A percentile compares a stretch with the other conserved stretches of the same genome.
phyloP scores from a whole-genome alignment of 2,113 vertebrate genomes.

The Asarcornis scutulata region DNA sequence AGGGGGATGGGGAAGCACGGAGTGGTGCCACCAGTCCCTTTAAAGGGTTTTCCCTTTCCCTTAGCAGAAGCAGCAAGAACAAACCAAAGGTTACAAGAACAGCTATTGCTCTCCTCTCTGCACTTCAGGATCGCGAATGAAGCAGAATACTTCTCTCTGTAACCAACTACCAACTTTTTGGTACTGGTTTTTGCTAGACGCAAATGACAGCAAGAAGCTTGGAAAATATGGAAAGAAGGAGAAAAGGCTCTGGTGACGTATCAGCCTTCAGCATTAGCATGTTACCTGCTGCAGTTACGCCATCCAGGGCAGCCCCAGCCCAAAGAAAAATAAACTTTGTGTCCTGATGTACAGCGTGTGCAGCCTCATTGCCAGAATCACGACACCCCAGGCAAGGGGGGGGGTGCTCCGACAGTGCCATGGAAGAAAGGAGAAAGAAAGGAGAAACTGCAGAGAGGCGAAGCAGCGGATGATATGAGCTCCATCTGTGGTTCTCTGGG shows the following conservation, averaged over 20 bases:
- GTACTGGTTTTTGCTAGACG: background rate
- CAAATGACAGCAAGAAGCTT: background rate
- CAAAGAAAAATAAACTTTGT: background rate
- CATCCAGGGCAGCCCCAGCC: background rate
- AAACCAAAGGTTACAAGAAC: background rate
- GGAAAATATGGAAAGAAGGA: background rate
- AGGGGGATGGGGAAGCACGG: background rate
- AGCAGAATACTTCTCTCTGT: background rate
- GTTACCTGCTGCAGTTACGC: background rate
- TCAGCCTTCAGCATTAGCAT: background rate
- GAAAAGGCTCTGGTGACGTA: background rate
- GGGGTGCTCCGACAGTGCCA: background rate
- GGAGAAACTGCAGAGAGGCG: background rate
- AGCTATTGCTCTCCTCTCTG: background rate
- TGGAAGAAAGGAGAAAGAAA: background rate
- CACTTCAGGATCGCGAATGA: background rate
- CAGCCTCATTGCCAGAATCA: background rate
- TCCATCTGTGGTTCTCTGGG: background rate
- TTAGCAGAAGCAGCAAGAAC: background rate
- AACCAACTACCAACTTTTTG: background rate
- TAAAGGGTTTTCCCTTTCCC: background rate
- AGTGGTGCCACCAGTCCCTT: background rate
- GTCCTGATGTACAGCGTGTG: background rate
- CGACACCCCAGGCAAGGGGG: background rate
- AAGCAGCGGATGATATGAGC: background rate